These are phyloP conservation scores for Saccostrea cuccullata DNA, from an alignment of 1,140 invertebrate species.

Conservation along the genomic window DNA sequence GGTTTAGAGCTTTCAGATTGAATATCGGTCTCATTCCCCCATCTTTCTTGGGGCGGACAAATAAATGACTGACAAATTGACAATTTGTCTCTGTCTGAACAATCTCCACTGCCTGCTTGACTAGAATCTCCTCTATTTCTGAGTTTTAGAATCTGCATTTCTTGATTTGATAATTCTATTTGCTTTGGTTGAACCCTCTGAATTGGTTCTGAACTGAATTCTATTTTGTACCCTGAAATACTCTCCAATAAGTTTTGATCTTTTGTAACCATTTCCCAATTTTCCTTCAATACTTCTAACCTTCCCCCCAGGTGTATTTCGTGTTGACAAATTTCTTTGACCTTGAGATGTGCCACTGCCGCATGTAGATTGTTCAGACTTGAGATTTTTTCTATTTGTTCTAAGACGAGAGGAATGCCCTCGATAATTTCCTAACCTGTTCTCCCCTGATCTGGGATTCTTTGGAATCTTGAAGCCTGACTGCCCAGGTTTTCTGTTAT, in stretches of 20 bases:
- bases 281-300: too few relatives aligned
- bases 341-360: neutral
- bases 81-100: neutral
- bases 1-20: neutral
- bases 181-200: too few relatives aligned
- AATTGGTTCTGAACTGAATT: too few relatives aligned
- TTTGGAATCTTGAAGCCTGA: neutral
- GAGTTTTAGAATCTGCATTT: constrained; percentile 9
- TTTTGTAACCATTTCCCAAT: too few relatives aligned
- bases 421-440: neutral
- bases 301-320: too few relatives aligned
- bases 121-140: constrained; percentile 38
- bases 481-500: neutral
- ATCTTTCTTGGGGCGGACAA: constrained; percentile 36
- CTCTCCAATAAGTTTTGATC: too few relatives aligned
- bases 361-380: constrained; percentile 15
- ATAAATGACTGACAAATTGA: constrained; percentile 44
- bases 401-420: neutral
- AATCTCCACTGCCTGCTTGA: constrained; percentile 28
- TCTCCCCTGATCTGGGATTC: constrained; percentile 2
- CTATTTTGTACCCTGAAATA: too few relatives aligned
- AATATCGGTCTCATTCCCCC: constrained; percentile 33
- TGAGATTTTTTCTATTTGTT: constrained; percentile 1
- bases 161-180: neutral
- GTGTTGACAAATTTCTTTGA: neutral